Conservation (phyloP, 2,888 invertebrate genomes). For the Euproctis similis region DNA sequence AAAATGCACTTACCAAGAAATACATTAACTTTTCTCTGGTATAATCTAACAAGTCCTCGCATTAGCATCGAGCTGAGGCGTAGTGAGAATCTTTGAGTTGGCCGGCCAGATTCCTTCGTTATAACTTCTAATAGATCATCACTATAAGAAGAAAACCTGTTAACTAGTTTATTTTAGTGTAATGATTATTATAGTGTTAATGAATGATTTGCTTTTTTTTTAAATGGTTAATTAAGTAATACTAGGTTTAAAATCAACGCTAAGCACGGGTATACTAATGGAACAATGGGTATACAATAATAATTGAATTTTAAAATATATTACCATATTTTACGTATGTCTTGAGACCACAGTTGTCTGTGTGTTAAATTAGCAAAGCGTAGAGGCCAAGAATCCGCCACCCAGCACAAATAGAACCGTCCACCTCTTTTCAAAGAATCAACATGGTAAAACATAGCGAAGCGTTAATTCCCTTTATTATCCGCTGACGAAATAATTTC, state of each 20-base stretch:
- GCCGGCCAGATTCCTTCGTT: slow-evolving; percentile 54
- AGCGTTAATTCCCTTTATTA: no score
- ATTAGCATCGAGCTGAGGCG: slow-evolving; percentile 60
- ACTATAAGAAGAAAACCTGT: slow-evolving; percentile 40
- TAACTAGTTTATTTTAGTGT: no score
- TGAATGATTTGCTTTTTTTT: no score
- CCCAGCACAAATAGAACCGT: slow-evolving; percentile 63
- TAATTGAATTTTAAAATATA: neutral
- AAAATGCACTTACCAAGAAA: slow-evolving; percentile 47
- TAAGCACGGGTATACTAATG: no score
- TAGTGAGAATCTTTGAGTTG: slow-evolving; percentile 53
- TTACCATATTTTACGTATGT: slow-evolving; percentile 59
- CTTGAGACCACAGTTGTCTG: slow-evolving; percentile 55
- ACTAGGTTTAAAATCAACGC: neutral
- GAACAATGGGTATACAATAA: no score
- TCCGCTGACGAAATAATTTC: no score
- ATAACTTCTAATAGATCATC: slow-evolving; percentile 53
- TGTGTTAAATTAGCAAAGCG: slow-evolving; percentile 54
- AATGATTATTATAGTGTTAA: no score
- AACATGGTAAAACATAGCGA: slow-evolving; percentile 59
- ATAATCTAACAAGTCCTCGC: slow-evolving; percentile 54
- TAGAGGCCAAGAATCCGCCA: slow-evolving; percentile 64
- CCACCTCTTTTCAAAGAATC: slow-evolving; percentile 56
- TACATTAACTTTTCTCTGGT: slow-evolving; percentile 49
- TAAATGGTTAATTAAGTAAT: no score